A percentile compares a stretch with the other conserved stretches of the same genome.
These are phyloP conservation scores for Drymodes brunneopygia DNA, from an alignment of 2,113 vertebrate species.

Conservation along the genomic window DNA sequence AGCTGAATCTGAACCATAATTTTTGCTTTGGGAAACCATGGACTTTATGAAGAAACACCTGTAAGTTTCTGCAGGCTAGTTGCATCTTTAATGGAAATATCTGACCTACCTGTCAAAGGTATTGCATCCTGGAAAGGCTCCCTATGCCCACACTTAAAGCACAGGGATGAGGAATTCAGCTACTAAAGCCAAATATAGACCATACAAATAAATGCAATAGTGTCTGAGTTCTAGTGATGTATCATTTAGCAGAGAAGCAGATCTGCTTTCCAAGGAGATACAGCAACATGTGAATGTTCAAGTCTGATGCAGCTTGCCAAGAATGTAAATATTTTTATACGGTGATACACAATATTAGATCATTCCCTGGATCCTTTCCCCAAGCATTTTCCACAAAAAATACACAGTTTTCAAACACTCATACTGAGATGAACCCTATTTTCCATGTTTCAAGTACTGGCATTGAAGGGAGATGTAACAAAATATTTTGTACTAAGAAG, in stretches of 20 bases:
- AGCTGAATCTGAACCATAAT: not conserved
- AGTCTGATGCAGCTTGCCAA: not conserved
- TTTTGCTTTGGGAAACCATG: not conserved
- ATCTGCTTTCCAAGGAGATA: not conserved
- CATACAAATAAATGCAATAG: not conserved
- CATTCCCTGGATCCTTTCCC: not conserved
- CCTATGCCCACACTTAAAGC: not conserved
- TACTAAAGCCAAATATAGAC: not conserved
- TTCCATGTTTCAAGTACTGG: not conserved
- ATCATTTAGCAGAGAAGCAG: not conserved
- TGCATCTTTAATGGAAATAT: not conserved
- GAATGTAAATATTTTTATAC: conserved; percentile 9
- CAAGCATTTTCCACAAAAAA: not conserved
- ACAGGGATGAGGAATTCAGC: not conserved
- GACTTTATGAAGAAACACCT: not conserved
- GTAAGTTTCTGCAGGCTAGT: not conserved
- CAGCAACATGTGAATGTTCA: not conserved
- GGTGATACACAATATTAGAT: not conserved
- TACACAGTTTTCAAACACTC: not conserved
- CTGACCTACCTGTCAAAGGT: not conserved
- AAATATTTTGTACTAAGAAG: not conserved
- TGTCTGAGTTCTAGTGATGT: not conserved
- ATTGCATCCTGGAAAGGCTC: not conserved
- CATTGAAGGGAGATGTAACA: not conserved
- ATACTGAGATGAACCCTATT: not conserved